Base-by-base conservation (phyloP, 92 coral and sea anemone genomes). In the Phenganax subtilis region DNA sequence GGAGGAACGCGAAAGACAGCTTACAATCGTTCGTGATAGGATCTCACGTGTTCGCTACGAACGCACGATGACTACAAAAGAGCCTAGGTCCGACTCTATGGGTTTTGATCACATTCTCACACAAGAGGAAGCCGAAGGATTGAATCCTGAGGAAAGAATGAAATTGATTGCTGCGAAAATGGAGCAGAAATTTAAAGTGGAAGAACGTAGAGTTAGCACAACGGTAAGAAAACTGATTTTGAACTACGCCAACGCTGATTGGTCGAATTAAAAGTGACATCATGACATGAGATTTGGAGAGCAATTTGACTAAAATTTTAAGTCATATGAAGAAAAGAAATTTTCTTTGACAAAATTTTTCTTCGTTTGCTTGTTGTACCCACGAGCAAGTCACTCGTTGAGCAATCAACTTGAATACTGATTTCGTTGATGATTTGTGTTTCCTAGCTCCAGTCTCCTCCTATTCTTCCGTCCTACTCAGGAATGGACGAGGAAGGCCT, bases 1-100 rank as follows among this genome's bases (percentile, higher is more conserved):
- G 98, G 98, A 91, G 79, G 98, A 94, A 60, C 91, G 98, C 47
- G 97, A 88, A 61, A 91, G 98, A 63, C 98, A 94, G 89, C 87
- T 90, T 75, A 88, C 97, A 47, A 90, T 91, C 88, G 90, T 94
- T n/a, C 96, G 96, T 29, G 97, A 94, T 65, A 91, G 98, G 56
- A 94, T 94, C 88, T 85, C 91, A 55, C 97, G 98, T 5, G 98
- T 94, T 0, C 92, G 94, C 31, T 84, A 94, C 90, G 98, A 94
- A 76, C 93, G 93, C 60, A 94, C 98, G 83, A 92, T 92, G 96
- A 94, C 98, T 12, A 87, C 92, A 90, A 90, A 87, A 65, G 97
- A 92, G 67, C 98, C 98, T 0, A 86, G 86, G 30, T 82, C 82
- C 54, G 91, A 90, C 0, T 58, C 88, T 15, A 89, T 87, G 80